Percentiles rank a stretch among this genome's conserved stretches.
phyloP scores from a whole-genome alignment of 64 coral and sea anemone genomes.

The Montipora cactus region DNA sequence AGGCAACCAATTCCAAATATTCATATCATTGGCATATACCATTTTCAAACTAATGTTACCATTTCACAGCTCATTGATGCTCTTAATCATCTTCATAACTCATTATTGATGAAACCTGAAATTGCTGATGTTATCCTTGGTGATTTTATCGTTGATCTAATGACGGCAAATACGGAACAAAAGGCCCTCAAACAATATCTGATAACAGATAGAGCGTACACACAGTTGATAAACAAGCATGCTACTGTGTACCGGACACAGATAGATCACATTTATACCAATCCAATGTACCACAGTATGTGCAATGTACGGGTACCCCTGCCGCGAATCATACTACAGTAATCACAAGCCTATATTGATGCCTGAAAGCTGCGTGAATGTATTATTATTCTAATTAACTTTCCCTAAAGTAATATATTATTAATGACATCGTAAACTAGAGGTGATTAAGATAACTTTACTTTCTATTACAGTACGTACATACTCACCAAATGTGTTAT shows the following conservation, averaged over 20 bases:
- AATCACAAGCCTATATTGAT: too few relatives aligned
- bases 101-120: not conserved
- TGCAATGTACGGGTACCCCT: not conserved
- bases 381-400: too few relatives aligned
- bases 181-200: not conserved
- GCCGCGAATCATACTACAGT: too few relatives aligned
- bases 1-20: conserved; percentile 37
- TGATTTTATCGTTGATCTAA: conserved; percentile 13
- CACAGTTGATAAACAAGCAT: conserved; percentile 3
- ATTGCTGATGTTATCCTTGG: not conserved
- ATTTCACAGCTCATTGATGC: conserved; percentile 4
- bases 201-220: not conserved
- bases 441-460: too few relatives aligned
- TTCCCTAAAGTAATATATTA: too few relatives aligned
- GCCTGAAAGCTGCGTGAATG: too few relatives aligned
- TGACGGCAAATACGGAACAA: not conserved
- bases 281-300: not conserved
- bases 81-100: conserved; percentile 15
- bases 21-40: conserved; percentile 55
- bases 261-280: conserved; percentile 20
- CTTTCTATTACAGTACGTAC: too few relatives aligned
- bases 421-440: too few relatives aligned
- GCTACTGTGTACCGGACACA: conserved; percentile 4
- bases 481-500: too few relatives aligned
- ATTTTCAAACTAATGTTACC: conserved; percentile 15